Conservation (phyloP, 1,140 invertebrate species). For the Campoletis sonorensis region DNA sequence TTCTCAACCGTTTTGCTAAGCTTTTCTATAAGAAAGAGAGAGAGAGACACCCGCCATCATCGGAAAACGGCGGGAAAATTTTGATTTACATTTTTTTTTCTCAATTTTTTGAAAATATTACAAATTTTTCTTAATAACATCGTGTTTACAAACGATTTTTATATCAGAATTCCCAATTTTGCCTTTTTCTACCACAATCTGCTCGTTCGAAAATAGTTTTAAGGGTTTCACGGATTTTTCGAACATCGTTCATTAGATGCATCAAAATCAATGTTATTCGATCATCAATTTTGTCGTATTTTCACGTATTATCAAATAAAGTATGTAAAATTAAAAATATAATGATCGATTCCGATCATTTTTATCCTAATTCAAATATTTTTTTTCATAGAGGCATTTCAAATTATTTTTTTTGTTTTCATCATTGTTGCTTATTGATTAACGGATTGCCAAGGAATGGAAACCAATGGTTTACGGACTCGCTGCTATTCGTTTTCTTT, state of each 20-base stretch:
- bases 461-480: too few relatives aligned
- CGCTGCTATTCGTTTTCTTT: background rate
- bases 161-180: too few relatives aligned
- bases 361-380: background rate
- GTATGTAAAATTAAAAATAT: too few relatives aligned
- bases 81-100: background rate
- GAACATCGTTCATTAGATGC: too few relatives aligned
- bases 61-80: conserved; percentile 26
- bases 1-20: background rate
- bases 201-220: too few relatives aligned
- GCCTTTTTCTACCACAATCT: too few relatives aligned
- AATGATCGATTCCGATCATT: background rate
- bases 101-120: background rate
- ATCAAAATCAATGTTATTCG: too few relatives aligned
- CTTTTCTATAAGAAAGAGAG: background rate
- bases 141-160: too few relatives aligned
- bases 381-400: background rate
- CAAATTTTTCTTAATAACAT: background rate
- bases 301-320: too few relatives aligned
- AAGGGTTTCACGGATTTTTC: too few relatives aligned
- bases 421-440: background rate
- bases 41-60: conserved; percentile 43
- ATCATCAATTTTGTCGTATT: too few relatives aligned
- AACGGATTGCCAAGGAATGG: too few relatives aligned
- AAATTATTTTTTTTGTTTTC: background rate